Percentiles rank a stretch among this genome's conserved stretches.
Evolutionary conservation across 2,888 invertebrate genomes (phyloP).

Genomic region (Diachrysia chrysitis): DNA sequence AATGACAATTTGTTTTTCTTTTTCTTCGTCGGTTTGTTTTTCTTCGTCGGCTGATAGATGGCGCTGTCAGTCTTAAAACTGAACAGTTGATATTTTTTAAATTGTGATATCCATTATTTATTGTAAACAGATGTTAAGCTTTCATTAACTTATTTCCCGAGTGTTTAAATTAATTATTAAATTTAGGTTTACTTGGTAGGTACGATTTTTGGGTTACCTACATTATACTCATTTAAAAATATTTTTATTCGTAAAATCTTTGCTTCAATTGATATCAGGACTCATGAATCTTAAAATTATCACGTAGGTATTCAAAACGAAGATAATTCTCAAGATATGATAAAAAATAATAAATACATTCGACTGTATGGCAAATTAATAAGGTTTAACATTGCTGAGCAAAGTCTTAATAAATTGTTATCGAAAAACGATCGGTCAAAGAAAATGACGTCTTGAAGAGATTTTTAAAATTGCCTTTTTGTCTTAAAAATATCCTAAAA

Average conservation of each 20-base stretch:
- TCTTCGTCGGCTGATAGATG: neutral
- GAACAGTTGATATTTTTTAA: neutral
- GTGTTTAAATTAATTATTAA: neutral
- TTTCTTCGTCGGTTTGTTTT: neutral
- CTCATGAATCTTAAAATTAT: slow-evolving; percentile 37
- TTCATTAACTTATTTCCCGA: neutral
- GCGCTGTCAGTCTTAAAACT: neutral
- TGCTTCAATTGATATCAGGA: slow-evolving; percentile 22
- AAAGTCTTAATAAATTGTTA: slow-evolving; percentile 12
- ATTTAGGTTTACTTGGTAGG: neutral
- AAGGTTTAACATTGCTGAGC: slow-evolving; percentile 17
- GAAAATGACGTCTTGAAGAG: slow-evolving; percentile 14
- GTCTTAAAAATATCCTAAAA: slow-evolving; percentile 4
- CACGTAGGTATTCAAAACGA: slow-evolving; percentile 33
- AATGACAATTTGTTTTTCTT: no score
- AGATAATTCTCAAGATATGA: slow-evolving; percentile 35
- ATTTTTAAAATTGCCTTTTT: slow-evolving; percentile 32
- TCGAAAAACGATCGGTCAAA: slow-evolving; percentile 33
- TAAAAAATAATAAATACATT: neutral
- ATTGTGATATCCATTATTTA: neutral
- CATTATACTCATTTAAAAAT: neutral
- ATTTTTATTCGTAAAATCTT: neutral
- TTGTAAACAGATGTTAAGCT: neutral
- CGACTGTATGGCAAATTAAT: slow-evolving; percentile 1
- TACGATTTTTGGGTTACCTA: neutral